Percentiles rank a stretch among this genome's conserved stretches.
These are phyloP conservation scores for Zeugodacus cucurbitae DNA, from an alignment of 1,140 invertebrate genomes.

Conservation along the genomic window DNA sequence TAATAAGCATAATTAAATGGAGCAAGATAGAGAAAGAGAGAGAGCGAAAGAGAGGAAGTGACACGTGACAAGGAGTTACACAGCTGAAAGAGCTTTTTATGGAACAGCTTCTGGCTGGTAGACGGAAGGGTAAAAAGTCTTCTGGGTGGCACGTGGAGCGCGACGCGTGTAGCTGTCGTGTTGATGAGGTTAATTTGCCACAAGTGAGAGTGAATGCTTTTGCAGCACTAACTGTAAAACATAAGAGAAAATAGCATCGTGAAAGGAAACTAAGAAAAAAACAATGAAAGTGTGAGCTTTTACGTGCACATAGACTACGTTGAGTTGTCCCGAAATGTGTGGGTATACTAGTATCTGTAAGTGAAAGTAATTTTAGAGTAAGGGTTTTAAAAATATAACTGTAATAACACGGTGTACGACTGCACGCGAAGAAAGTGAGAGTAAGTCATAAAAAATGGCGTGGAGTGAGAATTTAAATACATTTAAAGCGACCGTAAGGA, in stretches of 20 bases:
- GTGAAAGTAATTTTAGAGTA: neutral
- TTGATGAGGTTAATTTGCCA: neutral
- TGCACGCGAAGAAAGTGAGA: neutral
- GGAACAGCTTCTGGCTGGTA: neutral
- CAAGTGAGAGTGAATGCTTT: conserved; percentile 2
- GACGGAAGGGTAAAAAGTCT: neutral
- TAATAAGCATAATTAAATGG: neutral
- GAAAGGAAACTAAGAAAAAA: neutral
- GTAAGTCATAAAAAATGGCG: neutral
- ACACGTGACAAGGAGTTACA: neutral
- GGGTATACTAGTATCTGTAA: neutral
- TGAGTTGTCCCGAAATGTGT: neutral
- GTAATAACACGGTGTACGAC: neutral
- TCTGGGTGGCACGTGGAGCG: neutral
- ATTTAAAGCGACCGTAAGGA: neutral
- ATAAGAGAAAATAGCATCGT: neutral
- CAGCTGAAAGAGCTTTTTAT: neutral
- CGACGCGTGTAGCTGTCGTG: neutral
- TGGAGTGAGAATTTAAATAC: neutral
- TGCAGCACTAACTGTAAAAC: neutral
- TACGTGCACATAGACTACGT: neutral
- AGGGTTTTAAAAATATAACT: neutral
- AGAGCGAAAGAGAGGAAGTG: neutral
- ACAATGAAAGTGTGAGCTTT: neutral
- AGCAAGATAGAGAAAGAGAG: neutral